Evolutionary conservation across 1,140 invertebrate species (phyloP), one percentile per base, ranked within the genome.

Genomic region (Pseudachorutes palmiensis): DNA sequence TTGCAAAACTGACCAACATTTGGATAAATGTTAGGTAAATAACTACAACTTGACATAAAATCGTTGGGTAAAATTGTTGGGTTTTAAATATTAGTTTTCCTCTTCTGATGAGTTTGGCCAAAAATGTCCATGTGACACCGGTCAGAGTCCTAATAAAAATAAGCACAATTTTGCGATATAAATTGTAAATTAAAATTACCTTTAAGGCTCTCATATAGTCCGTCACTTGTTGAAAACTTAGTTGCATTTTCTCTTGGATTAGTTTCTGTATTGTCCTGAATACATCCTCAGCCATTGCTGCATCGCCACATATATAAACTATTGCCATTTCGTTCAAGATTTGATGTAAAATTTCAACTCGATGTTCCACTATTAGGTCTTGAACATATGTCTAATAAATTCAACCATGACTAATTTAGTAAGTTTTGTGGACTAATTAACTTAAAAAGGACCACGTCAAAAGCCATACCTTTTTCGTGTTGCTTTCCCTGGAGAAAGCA

Each of bases 41-140:
- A n/a, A n/a, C n/a, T n/a, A n/a, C n/a, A n/a, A n/a, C n/a, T n/a
- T n/a, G n/a, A n/a, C n/a, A n/a, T n/a, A n/a, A n/a, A n/a, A n/a
- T n/a, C n/a, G n/a, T n/a, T n/a, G n/a, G n/a, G n/a, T n/a, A n/a
- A n/a, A n/a, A n/a, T n/a, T n/a, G n/a, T n/a, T n/a, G n/a, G n/a
- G n/a, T n/a, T n/a, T n/a, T n/a, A n/a, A n/a, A n/a, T n/a, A n/a
- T n/a, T n/a, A n/a, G n/a, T n/a, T n/a, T n/a, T n/a, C n/a, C n/a
- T n/a, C n/a, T n/a, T n/a, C 36, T 45, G 9, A 55, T 55, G 51
- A 9, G 24, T 26, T 26, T 55, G 51, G 3, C 51, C 51, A 22
- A 55, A 55, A 19, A 55, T 55, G 24, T 55, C 51, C 51, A 55
- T 55, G 24, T 55, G 51, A 16, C 12, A 55, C 24, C 51, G 51